Base-by-base conservation (phyloP, 2,797 vertebrate species). In the Ptychobarbus kaznakovi region DNA sequence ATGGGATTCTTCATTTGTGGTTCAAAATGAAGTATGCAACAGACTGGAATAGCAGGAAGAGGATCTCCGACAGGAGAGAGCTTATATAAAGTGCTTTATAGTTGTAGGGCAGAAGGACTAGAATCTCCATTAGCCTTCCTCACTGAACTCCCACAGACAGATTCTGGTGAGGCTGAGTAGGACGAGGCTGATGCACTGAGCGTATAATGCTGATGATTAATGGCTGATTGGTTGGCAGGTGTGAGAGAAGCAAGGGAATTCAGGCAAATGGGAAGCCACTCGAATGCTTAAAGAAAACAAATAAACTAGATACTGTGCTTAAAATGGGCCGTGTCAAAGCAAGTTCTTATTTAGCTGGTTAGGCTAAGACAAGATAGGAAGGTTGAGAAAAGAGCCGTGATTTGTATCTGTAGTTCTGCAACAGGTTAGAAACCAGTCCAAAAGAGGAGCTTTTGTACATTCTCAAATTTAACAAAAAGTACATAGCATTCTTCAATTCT, bases 141-240 rank as follows among this genome's bases (percentile, higher is more conserved):
- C 56, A 83, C 72, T 83, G 82, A 79, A 79, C 82, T 85, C 76
- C 76, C 66, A 85, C 76, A 79, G 66, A 72, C 65, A 72, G 38
- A 72, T 40, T 78, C 20, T 85, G 76, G 72, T 72, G 76, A 85
- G 53, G 53, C 76, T 69, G 63, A 66, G 63, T 49, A 80, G 78
- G 78, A 80, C 1, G 63, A 68, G 16, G 65, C 63, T 79, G 75
- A 84, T 79, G 65, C 83, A 79, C 51, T 61, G 51, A 79, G 83
- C 38, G 53, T 72, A 72, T 78, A 84, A 84, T 84, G 74, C 65
- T 70, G 83, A 79, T 79, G 63, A 84, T 84, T 79, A 84, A 79
- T 84, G 83, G n/a, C 75, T 79, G 83, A 84, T 84, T 85, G 76
- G 65, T 72, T 85, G 65, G 83, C 83, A 85, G 76, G 76, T 85